A percentile compares a stretch with the other conserved stretches of the same genome.
These are phyloP conservation scores for Ptilodon capucinus DNA, from an alignment of 2,888 invertebrate genomes.

Conservation along the genomic window DNA sequence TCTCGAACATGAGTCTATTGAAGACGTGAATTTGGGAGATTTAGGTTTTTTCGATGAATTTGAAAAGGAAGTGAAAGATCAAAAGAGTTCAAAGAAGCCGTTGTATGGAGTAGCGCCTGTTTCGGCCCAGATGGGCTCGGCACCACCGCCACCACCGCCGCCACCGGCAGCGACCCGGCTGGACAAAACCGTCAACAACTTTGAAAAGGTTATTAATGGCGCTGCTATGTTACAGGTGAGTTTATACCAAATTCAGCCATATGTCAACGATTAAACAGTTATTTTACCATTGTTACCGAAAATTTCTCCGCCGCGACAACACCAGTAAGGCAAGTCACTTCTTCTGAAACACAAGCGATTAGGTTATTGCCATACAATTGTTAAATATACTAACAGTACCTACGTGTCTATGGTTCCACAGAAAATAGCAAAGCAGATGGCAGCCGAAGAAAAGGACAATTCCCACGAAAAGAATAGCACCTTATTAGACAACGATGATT, in stretches of 20 bases:
- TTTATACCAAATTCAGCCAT: no score
- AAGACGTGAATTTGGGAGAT: constrained; percentile 53
- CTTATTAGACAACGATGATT: constrained; percentile 34
- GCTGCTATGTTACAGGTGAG: constrained; percentile 60
- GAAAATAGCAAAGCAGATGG: background rate
- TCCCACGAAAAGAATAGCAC: constrained; percentile 18
- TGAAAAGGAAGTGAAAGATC: constrained; percentile 33
- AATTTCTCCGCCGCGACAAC: no score
- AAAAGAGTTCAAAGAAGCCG: background rate
- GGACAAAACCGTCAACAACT: constrained; percentile 53
- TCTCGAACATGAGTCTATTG: constrained; percentile 33
- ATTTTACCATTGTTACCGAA: no score
- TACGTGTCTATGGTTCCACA: no score
- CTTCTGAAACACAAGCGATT: no score
- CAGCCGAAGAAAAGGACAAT: constrained; percentile 3
- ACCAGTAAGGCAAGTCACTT: no score
- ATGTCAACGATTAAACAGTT: no score
- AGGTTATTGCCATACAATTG: no score
- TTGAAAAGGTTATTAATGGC: constrained; percentile 65
- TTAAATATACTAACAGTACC: no score
- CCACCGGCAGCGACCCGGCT: constrained; percentile 34
- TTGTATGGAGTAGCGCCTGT: background rate
- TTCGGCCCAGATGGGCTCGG: background rate
- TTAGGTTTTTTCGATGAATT: constrained; percentile 55
- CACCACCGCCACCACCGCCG: background rate